Evolutionary conservation across 2,888 invertebrate genomes (phyloP), one percentile per base, ranked within the genome.

Genomic region (Spisula solida): DNA sequence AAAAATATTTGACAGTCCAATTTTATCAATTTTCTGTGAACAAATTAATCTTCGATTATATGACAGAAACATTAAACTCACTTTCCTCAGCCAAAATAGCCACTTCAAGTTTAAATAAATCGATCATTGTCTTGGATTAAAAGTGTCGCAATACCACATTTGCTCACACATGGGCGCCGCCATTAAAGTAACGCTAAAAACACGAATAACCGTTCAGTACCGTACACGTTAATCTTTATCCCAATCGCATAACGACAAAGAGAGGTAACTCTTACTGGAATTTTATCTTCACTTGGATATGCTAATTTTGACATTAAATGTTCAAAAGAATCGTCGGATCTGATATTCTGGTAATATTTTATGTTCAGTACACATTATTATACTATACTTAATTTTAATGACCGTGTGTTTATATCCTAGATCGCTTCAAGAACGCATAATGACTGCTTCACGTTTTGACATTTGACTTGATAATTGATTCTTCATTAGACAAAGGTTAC

Each of bases 271-370:
- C 29, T 75, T 34, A 34, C 34, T 66, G 18, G 18, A 60, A 8
- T 5, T n/a, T 25, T 60, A n/a, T n/a, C 18, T 31, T 75, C 34
- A 75, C 75, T 75, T 75, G 75, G 75, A 75, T 75, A 75, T 75
- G 75, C 34, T 75, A 75, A 75, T 75, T n/a, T 75, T 31, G 75
- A 1, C 25, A 34, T 18, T 75, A 16, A 75, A 75, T 75, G 31
- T 16, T 12, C 14, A 12, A 75, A 34, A 75, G 10, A 12, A 31
- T 75, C 75, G 75, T 16, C 31, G 18, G 31, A 18, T 75, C 75
- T 5, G 31, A 20, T 75, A 75, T 6, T 14, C 18, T 4, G 75
- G 34, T 75, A 18, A 75, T 75, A 75, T 75, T 31, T 31, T 75
- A 1, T 16, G 51, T 51, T 51, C 51, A 51, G 16, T 51, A 51